Base-by-base conservation (phyloP, 2,797 vertebrate species). In the Brachymystax lenok region DNA sequence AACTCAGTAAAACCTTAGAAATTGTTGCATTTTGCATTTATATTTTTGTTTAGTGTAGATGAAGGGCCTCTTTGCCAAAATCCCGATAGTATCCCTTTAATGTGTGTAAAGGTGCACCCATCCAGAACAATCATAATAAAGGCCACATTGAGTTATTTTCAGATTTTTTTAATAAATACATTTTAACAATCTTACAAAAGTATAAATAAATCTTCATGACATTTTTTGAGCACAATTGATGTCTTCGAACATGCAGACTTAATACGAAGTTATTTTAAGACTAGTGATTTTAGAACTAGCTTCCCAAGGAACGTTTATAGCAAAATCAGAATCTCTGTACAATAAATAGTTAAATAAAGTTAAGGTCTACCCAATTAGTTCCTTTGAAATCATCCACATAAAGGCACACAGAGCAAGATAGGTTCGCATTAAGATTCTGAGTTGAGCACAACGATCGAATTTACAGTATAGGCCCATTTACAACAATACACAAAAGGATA, bases 201-300 rank as follows among this genome's bases (percentile, higher is more conserved):
- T 91, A 92, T 82, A 93, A 92, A 92, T 91, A 92, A 81, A 89
- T 87, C 33, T 90, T 89, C 50, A 88, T 88, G 40, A 69, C 81
- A 76, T 87, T 82, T 85, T 87, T 51, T 76, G 81, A 80, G 87
- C 84, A 87, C 81, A 88, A 79, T 83, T 64, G 80, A 33, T 83
- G 68, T 61, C n/a, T 27, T 21, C 10, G 16, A 16, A 77, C 86
- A 90, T 88, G 84, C 87, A 87, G 78, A 85, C 69, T 21, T 40
- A 80, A 69, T 21, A 1, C 5, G 33, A 14, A 27, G 63, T 8
- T 64, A 64, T 64, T 63, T 63, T 61, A 66, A 30, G 12, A 28
- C 2, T 10, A 40, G 8, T 40, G 40, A 10, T 40, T 40, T 40
- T 46, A 46, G 12, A 46, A 13, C 30, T 33, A 66, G 5, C 83